Conservation (phyloP, 2,888 invertebrate genomes). For the Euplagia quadripunctaria region DNA sequence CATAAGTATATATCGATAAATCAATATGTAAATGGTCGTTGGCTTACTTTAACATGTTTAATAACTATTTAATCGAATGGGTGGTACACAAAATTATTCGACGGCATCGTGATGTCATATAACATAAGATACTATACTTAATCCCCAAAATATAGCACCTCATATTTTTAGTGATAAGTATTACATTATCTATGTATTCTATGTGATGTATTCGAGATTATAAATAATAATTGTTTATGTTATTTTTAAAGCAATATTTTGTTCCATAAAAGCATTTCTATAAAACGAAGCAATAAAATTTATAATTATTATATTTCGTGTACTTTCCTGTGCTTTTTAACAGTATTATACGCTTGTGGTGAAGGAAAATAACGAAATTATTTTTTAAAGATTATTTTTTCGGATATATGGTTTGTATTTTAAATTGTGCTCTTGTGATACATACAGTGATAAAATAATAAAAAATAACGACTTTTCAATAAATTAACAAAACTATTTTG, state of each 20-base stretch:
- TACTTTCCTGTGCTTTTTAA: slow-evolving; percentile 50
- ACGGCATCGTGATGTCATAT: slow-evolving; percentile 52
- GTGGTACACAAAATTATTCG: slow-evolving; percentile 49
- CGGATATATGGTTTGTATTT: slow-evolving; percentile 37
- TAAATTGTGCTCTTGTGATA: slow-evolving; percentile 50
- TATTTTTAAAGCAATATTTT: slow-evolving; percentile 74
- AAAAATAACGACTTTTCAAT: slow-evolving; percentile 41
- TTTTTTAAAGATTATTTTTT: slow-evolving; percentile 34
- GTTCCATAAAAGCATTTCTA: slow-evolving; percentile 69
- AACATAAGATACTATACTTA: slow-evolving; percentile 52
- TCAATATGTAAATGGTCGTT: slow-evolving; percentile 72
- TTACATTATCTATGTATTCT: slow-evolving; percentile 66
- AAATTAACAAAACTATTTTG: slow-evolving; percentile 37
- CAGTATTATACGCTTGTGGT: slow-evolving; percentile 54
- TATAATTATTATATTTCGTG: slow-evolving; percentile 48
- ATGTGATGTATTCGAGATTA: slow-evolving; percentile 76
- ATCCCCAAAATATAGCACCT: slow-evolving; percentile 66
- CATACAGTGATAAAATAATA: slow-evolving; percentile 45
- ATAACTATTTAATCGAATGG: slow-evolving; percentile 51
- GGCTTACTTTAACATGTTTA: slow-evolving; percentile 72
- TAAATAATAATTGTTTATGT: slow-evolving; percentile 69
- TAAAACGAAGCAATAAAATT: slow-evolving; percentile 74
- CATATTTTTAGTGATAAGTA: slow-evolving; percentile 76
- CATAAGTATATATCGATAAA: slow-evolving; percentile 57
- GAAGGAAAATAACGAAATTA: slow-evolving; percentile 44